Conservation (phyloP, 2,113 vertebrate genomes). For the Chloropsis hardwickii region DNA sequence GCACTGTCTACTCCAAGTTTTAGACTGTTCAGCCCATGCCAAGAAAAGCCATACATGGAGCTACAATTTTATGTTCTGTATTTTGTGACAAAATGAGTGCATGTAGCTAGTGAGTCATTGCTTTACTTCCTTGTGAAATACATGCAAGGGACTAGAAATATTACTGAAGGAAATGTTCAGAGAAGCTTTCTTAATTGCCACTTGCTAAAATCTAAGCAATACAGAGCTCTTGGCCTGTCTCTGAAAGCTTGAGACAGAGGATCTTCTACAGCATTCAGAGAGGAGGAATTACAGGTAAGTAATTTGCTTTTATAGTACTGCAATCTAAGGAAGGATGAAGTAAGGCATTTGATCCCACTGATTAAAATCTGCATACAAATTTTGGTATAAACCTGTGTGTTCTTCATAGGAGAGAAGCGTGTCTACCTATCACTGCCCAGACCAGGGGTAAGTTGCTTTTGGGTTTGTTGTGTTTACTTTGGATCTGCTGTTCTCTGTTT, state of each 20-base stretch:
- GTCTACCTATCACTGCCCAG: slow-evolving; percentile 92
- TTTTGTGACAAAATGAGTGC: not conserved
- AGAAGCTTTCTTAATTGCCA: not conserved
- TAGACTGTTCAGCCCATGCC: not conserved
- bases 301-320: not conserved
- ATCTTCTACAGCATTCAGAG: not conserved
- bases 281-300: slow-evolving; percentile 27
- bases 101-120: not conserved
- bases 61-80: not conserved
- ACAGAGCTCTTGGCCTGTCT: not conserved
- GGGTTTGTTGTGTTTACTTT: not conserved
- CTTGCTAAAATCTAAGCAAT: not conserved
- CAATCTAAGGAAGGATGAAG: not conserved
- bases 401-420: slow-evolving; percentile 90
- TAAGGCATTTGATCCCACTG: not conserved
- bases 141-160: not conserved
- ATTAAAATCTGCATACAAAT: not conserved
- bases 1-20: not conserved
- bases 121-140: not conserved
- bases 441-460: slow-evolving; percentile 85
- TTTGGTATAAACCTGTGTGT: slow-evolving; percentile 62
- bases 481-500: not conserved
- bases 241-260: not conserved
- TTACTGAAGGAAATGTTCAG: not conserved
- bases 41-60: not conserved